phyloP scores from a whole-genome alignment of 2,113 vertebrate species.

The Canis aureus region DNA sequence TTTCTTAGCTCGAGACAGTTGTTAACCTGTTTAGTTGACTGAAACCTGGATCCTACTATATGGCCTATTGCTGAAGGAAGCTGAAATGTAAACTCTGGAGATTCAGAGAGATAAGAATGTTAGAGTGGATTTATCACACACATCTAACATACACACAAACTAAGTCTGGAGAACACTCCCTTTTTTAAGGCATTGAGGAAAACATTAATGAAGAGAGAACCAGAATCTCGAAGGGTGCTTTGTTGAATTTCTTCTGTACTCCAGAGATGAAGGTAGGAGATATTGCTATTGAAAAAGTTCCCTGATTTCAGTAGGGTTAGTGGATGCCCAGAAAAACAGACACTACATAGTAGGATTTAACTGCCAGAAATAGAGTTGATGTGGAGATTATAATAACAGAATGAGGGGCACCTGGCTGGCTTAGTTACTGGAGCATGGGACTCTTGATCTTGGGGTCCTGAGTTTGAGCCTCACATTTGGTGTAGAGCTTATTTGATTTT shows the following conservation, averaged over 20 bases:
- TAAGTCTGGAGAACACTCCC: not conserved
- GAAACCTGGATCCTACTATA: not conserved
- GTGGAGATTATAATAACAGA: not conserved
- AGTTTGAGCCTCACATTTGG: not conserved
- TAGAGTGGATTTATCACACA: not conserved
- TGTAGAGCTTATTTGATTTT: not conserved
- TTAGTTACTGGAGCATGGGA: not conserved
- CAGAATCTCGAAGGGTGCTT: not conserved
- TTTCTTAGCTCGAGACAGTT: not conserved
- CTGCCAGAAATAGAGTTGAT: not conserved
- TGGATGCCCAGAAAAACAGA: not conserved
- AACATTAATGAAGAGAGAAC: not conserved
- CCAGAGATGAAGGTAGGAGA: not conserved
- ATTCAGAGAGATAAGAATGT: not conserved
- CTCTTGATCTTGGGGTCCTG: not conserved
- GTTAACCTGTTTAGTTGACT: not conserved
- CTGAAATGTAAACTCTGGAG: not conserved
- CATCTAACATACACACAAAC: not conserved
- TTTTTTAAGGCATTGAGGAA: not conserved
- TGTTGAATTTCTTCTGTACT: not conserved
- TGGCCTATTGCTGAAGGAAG: constrained; percentile 9
- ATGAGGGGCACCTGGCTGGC: not conserved
- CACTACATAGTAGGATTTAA: not conserved
- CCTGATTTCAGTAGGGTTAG: not conserved
- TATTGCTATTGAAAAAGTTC: not conserved